Conservation (phyloP, 1,140 invertebrate species). For the Gonatopus flavifemur region DNA sequence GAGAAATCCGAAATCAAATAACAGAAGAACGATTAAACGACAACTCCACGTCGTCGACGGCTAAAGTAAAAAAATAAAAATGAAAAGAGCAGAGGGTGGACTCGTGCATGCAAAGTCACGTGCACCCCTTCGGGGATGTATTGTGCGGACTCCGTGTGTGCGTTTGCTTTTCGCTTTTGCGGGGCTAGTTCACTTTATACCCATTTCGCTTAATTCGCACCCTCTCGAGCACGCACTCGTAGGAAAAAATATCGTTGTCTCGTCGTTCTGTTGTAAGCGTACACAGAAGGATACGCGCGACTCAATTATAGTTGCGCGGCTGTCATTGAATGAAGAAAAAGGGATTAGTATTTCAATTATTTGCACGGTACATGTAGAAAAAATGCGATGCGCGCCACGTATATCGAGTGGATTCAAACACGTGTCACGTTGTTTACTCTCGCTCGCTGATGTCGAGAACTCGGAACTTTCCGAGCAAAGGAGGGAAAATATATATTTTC, state of each 20-base stretch:
- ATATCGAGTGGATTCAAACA: constrained; percentile 47
- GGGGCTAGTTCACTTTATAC: too few relatives aligned
- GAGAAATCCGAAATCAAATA: too few relatives aligned
- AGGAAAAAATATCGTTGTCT: constrained; percentile 14
- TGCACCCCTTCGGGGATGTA: constrained; percentile 40
- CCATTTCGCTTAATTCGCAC: constrained; percentile 43
- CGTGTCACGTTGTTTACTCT: constrained; percentile 51
- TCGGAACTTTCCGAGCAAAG: constrained; percentile 7
- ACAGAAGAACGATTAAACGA: too few relatives aligned
- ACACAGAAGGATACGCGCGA: too few relatives aligned
- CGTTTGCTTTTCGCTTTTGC: constrained; percentile 40
- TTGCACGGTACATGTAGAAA: constrained; percentile 50
- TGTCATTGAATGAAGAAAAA: constrained; percentile 39
- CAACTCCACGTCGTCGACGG: too few relatives aligned
- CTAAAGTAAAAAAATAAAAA: too few relatives aligned
- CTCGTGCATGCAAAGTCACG: constrained; percentile 48
- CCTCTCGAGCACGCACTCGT: constrained; percentile 31
- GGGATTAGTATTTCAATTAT: constrained; percentile 59
- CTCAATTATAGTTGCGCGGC: too few relatives aligned
- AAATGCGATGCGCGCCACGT: constrained; percentile 16
- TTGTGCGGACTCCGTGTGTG: constrained; percentile 14
- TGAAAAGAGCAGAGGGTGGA: background rate
- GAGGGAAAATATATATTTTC: too few relatives aligned
- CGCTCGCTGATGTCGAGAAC: constrained; percentile 28
- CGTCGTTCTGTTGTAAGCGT: constrained; percentile 43